Conservation (phyloP, 2,797 vertebrate genomes). For the Gallinago stenura region DNA sequence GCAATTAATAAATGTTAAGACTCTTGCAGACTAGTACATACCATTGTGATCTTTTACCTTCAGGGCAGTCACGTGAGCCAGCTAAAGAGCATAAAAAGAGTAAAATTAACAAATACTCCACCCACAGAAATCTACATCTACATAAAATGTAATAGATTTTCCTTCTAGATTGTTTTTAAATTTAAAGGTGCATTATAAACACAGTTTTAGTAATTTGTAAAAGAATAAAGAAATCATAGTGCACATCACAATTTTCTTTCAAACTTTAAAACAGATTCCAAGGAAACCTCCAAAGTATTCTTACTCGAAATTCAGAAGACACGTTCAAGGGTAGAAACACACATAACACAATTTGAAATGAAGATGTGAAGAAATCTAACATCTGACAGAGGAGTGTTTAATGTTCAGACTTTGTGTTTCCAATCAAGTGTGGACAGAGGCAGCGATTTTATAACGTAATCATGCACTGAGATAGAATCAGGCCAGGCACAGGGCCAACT, state of each 20-base stretch:
- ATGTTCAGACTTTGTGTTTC: neutral
- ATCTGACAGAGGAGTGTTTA: too few species aligned
- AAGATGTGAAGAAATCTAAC: neutral
- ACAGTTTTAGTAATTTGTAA: neutral
- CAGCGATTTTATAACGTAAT: neutral
- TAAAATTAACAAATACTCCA: slow-evolving; percentile 12
- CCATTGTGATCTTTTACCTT: slow-evolving; percentile 88
- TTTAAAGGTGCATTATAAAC: neutral
- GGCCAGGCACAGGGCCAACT: neutral
- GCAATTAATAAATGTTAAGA: neutral
- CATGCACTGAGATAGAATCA: neutral
- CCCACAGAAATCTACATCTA: neutral
- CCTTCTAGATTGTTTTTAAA: neutral
- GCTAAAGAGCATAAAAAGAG: slow-evolving; percentile 77
- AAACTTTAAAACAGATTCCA: neutral
- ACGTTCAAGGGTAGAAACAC: neutral
- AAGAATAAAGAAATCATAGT: neutral
- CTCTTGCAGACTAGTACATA: slow-evolving; percentile 73
- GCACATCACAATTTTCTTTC: neutral
- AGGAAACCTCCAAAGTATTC: neutral
- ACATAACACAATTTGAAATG: neutral
- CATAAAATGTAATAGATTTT: neutral
- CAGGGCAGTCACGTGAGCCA: slow-evolving; percentile 89
- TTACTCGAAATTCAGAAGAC: neutral
- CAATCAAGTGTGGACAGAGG: neutral